Conservation (phyloP, 2,113 vertebrate genomes). For the Lamprotornis superbus region DNA sequence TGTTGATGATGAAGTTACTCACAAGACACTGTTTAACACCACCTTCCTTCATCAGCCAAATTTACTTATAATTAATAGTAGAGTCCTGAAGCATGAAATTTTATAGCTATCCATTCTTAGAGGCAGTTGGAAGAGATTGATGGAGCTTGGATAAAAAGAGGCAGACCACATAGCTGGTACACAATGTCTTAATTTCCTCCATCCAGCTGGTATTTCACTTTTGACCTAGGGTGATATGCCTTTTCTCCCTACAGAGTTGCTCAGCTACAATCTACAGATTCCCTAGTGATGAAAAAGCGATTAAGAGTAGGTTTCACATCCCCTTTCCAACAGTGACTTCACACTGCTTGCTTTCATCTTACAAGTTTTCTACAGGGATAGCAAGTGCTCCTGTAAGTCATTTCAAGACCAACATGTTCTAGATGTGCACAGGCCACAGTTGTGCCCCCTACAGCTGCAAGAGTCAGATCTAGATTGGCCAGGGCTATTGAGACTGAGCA, state of each 20-base stretch:
- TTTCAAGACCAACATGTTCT: neutral
- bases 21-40: neutral
- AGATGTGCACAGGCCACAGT: neutral
- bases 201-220: neutral
- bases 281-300: neutral
- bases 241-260: neutral
- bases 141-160: neutral
- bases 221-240: neutral
- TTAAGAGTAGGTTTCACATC: neutral
- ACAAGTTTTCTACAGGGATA: neutral
- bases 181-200: neutral
- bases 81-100: neutral
- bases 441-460: accelerated
- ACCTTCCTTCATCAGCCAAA: neutral
- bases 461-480: neutral
- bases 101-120: neutral
- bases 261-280: neutral
- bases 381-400: neutral
- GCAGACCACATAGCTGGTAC: neutral
- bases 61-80: neutral
- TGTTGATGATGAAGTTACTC: neutral
- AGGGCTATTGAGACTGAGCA: neutral
- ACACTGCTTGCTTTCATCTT: neutral
- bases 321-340: neutral
- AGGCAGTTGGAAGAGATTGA: neutral